Base-by-base conservation (phyloP, 23 tunicate species). In the Styela plicata region DNA sequence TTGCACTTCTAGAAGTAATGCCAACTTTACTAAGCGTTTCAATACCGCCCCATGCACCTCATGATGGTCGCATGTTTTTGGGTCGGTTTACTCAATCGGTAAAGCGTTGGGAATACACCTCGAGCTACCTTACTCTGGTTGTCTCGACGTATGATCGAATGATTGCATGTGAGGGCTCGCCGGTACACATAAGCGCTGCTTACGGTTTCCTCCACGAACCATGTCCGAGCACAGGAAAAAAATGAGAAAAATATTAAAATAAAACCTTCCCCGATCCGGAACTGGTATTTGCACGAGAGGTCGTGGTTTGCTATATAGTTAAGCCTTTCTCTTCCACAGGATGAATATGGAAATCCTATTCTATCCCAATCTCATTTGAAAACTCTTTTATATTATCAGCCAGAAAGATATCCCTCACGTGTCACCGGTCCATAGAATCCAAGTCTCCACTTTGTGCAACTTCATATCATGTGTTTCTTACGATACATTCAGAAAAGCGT, bases 381-480 rank as follows among this genome's bases (percentile, higher is more conserved):
- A n/a, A n/a, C n/a, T n/a, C n/a, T n/a, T n/a, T n/a, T n/a, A n/a
- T n/a, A n/a, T n/a, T n/a, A n/a, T n/a, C n/a, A n/a, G n/a, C n/a
- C n/a, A n/a, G n/a, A n/a, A n/a, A n/a, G n/a, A n/a, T n/a, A 16
- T 68, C 13, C 73, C 73, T 29, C 27, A 23, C 27, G 73, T 68
- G 10, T 68, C 73, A 16, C 73, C 73, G 24, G 20, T 68, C 16
- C 73, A 68, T 68, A 29, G 73, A 68, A 13, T 68, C 27, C 20
- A 68, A 68, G 73, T 68, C 27, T 20, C 24, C 24, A 31, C 24
- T 24, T 68, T 68, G 73, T 68, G 73, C 27, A 21, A 29, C 16
- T 68, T 68, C 73, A 31, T 68, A 68, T 68, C 73, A 31, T 68
- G 73, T 21, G 28, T 68, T 18, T 18, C 73, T 20, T 23, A 23